These are phyloP conservation scores for Drosophila antonietae DNA, from an alignment of 2,888 invertebrate genomes.

Conservation along the genomic window DNA sequence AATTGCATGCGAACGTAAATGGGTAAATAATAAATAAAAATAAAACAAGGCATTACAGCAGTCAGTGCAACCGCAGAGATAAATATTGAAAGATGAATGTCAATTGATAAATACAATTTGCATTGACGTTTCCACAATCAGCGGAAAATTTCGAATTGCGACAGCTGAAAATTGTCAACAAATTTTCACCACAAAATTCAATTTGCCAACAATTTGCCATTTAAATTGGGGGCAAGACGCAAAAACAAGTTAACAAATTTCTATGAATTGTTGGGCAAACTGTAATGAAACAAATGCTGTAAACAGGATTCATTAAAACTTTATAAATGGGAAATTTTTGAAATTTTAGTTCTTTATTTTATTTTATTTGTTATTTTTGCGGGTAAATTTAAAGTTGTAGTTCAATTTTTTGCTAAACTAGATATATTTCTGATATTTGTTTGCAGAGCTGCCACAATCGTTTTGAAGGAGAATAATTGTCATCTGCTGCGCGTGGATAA, in stretches of 20 bases:
- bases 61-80: not conserved
- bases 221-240: not conserved
- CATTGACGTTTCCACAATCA: not conserved
- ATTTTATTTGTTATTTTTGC: no score
- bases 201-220: constrained; percentile 9
- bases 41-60: not conserved
- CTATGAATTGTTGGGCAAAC: constrained; percentile 16
- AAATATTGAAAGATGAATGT: not conserved
- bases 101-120: constrained; percentile 25
- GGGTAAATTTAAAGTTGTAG: no score
- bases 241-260: constrained; percentile 5
- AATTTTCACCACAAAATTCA: constrained; percentile 27
- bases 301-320: constrained; percentile 31
- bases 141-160: not conserved
- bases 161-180: not conserved
- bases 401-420: not conserved
- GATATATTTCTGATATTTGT: not conserved
- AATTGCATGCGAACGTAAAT: not conserved
- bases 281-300: constrained; percentile 31
- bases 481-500: constrained; percentile 94
- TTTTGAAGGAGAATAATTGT: constrained; percentile 92
- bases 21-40: not conserved
- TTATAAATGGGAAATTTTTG: not conserved
- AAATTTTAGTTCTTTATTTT: not conserved
- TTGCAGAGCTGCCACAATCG: constrained; percentile 91